Conservation (phyloP, 2,797 vertebrate genomes). For the Acipenser transmontanus region DNA sequence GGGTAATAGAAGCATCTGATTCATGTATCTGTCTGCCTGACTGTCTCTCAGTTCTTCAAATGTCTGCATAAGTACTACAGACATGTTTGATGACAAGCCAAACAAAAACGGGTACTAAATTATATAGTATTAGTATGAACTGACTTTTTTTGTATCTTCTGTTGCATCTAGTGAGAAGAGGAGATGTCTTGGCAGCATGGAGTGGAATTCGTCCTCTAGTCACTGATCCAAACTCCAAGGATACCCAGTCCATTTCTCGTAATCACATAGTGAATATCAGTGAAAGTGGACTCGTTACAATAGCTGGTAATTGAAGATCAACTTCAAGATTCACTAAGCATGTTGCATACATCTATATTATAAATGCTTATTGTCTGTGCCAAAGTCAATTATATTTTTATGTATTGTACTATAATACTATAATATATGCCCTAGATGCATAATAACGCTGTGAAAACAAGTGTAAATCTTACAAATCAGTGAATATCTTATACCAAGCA, state of each 20-base stretch:
- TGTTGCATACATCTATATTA: not conserved
- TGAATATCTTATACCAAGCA: no score
- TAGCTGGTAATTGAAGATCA: conserved; percentile 69
- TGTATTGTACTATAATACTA: no score
- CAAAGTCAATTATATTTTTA: no score
- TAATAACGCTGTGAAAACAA: no score
- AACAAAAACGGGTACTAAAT: not conserved
- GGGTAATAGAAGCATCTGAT: conserved; percentile 9
- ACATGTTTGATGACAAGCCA: not conserved
- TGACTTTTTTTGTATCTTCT: conserved; percentile 8
- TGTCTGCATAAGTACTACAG: conserved; percentile 3
- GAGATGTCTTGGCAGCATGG: conserved; percentile 94
- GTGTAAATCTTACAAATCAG: no score
- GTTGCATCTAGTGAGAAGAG: conserved; percentile 75
- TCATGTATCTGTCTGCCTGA: conserved; percentile 15
- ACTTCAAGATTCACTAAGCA: conserved; percentile 11
- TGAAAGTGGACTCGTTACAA: conserved; percentile 80
- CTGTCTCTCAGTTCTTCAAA: conserved; percentile 26
- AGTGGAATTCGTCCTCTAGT: conserved; percentile 94
- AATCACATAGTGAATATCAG: conserved; percentile 86
- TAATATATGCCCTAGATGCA: no score
- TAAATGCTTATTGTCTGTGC: no score
- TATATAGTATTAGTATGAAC: not conserved
- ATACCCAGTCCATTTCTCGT: conserved; percentile 88
- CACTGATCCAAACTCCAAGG: conserved; percentile 83